Percentiles rank a stretch among this genome's conserved stretches.
Conservation (phyloP, 1,140 invertebrate genomes). For the Euura lappo region DNA sequence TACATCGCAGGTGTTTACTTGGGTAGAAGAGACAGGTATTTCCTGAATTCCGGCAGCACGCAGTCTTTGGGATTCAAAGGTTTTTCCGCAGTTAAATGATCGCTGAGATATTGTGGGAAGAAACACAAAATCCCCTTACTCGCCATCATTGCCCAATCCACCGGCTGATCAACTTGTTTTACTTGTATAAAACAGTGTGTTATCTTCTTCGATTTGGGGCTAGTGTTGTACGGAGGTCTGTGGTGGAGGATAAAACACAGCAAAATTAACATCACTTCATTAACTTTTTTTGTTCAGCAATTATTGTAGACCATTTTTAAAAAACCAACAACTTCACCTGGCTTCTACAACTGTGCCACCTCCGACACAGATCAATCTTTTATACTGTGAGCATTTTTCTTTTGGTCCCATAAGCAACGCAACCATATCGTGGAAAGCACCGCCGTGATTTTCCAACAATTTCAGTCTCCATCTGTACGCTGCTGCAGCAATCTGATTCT, state of each 20-base stretch:
- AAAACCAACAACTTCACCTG: constrained; percentile 44
- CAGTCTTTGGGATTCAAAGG: constrained; percentile 54
- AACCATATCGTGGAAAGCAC: constrained; percentile 72
- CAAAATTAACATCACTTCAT: constrained; percentile 3
- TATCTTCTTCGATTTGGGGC: constrained; percentile 49
- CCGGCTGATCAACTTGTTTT: constrained; percentile 56
- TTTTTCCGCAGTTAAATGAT: constrained; percentile 55
- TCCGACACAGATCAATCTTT: constrained; percentile 74
- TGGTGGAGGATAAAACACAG: constrained; percentile 18
- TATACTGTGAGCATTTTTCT: constrained; percentile 68
- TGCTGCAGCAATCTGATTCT: constrained; percentile 62
- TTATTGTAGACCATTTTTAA: constrained; percentile 29
- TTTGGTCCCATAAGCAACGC: constrained; percentile 74
- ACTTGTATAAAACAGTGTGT: constrained; percentile 66
- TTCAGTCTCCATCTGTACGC: constrained; percentile 71
- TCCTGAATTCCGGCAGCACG: constrained; percentile 56
- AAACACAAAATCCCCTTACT: constrained; percentile 63
- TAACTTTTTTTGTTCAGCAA: constrained; percentile 31
- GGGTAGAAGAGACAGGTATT: constrained; percentile 50
- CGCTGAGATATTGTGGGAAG: constrained; percentile 64
- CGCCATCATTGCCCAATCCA: constrained; percentile 60
- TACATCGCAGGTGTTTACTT: constrained; percentile 28
- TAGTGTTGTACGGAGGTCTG: constrained; percentile 52
- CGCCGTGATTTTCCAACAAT: constrained; percentile 50
- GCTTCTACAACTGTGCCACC: constrained; percentile 70